Evolutionary conservation across 1,140 invertebrate genomes (phyloP).

Genomic region (Euschistus heros): DNA sequence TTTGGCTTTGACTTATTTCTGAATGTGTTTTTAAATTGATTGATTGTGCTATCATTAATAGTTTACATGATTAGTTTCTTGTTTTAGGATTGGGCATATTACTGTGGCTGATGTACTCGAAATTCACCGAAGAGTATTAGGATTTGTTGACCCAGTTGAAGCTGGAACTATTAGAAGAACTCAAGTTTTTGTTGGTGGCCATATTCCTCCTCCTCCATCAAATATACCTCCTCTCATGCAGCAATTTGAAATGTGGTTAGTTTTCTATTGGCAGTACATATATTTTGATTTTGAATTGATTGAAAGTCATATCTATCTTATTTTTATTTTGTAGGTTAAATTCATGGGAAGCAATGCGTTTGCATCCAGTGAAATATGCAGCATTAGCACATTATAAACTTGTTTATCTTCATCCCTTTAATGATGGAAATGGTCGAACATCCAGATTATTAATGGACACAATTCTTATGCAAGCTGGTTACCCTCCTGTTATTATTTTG

Average conservation of each 20-base stretch:
- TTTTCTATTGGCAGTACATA: neutral
- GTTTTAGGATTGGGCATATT: conserved; percentile 50
- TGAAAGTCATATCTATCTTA: neutral
- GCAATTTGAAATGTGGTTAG: conserved; percentile 56
- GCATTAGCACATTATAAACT: conserved; percentile 93
- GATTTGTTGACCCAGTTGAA: conserved; percentile 82
- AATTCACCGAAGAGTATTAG: conserved; percentile 85
- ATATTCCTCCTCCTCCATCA: conserved; percentile 73
- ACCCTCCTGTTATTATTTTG: conserved; percentile 88
- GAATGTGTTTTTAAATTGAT: too few relatives aligned
- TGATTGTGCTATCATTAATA: too few relatives aligned
- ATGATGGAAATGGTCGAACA: conserved; percentile 89
- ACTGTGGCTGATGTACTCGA: conserved; percentile 79
- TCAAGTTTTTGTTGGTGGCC: conserved; percentile 88
- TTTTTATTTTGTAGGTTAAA: conserved; percentile 42
- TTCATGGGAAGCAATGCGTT: conserved; percentile 65
- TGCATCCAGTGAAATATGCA: conserved; percentile 86
- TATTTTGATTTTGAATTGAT: neutral
- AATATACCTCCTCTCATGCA: conserved; percentile 73
- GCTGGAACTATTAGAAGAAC: conserved; percentile 71
- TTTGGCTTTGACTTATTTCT: too few relatives aligned
- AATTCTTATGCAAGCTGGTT: conserved; percentile 94
- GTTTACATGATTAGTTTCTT: too few relatives aligned
- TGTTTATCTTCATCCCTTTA: conserved; percentile 88
- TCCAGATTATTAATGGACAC: conserved; percentile 92